Evolutionary conservation across 2,113 vertebrate genomes (phyloP).

Genomic region (Felis chaus): DNA sequence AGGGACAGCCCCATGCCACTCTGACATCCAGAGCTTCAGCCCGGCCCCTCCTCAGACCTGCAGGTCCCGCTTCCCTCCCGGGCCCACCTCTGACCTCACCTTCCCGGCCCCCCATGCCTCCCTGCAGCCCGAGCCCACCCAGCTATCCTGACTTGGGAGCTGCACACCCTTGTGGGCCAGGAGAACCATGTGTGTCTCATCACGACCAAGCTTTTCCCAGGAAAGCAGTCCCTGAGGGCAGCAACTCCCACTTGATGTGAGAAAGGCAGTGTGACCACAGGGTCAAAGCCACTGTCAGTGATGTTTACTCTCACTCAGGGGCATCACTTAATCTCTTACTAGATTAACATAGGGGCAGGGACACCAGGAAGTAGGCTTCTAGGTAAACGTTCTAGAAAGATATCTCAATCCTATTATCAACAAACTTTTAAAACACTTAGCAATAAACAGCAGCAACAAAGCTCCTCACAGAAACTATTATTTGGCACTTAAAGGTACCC

Average conservation of each 20-base stretch:
- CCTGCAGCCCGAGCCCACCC: neutral
- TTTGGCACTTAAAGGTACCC: no score
- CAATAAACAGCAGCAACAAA: neutral
- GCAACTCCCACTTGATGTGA: neutral
- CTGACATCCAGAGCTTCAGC: neutral
- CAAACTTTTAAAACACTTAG: neutral
- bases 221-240: neutral
- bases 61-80: neutral
- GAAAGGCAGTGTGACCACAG: neutral
- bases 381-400: no score
- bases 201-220: neutral
- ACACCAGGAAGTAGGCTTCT: no score
- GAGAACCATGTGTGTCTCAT: neutral
- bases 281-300: neutral
- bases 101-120: neutral
- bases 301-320: neutral
- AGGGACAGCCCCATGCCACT: neutral
- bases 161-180: neutral
- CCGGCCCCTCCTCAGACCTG: neutral
- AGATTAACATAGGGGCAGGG: no score
- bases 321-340: neutral
- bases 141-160: neutral
- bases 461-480: neutral
- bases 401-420: no score
- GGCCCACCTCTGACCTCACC: neutral